Evolutionary conservation across 2,797 vertebrate genomes (phyloP), one percentile per base, ranked within the genome.

Genomic region (Novumbra hubbsi): DNA sequence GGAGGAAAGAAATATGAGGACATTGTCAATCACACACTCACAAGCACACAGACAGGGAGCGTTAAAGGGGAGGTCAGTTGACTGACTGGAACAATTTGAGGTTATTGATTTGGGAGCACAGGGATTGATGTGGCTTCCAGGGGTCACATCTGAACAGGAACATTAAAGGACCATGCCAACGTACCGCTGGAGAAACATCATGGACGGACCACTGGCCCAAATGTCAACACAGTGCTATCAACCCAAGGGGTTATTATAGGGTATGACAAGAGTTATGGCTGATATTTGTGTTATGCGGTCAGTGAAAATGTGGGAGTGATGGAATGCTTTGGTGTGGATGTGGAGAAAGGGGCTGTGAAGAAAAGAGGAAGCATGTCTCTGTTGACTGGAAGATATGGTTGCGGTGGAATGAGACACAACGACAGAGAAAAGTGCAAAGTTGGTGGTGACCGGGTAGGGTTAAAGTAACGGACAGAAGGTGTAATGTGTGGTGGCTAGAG

Each of bases 1-100:
- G 77, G 63, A 72, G 68, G 57, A 34, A 17, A 45, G 17, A 28
- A 17, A 16, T 77, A 60, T 76, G 80, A 83, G 83, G 88, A 82
- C 75, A 73, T 74, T 88, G 90, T 91, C 91, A 90, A 84, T 92
- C 90, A 91, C 80, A 69, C 69, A 38, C 70, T 74, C 71, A 70
- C 14, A 32, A 27, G 57, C 14, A 38, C 21, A 27, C 67, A 49
- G 9, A 60, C 52, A 74, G 55, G n/a, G 9, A 21, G 9, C 8
- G 11, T 57, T 57, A 57, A 9, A 57, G 68, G 55, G 2, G 38
- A 77, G 71, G 50, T 17, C 74, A 80, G 73, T 75, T 2, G 45
- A 77, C 73, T 45, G 52, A 45, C 68, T 72, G 74, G 66, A 77
- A 48, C 49, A 73, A 80, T 76, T 73, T 83, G 66, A 55, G 60